phyloP scores from a whole-genome alignment of 2,797 vertebrate genomes.

The Todus mexicanus region DNA sequence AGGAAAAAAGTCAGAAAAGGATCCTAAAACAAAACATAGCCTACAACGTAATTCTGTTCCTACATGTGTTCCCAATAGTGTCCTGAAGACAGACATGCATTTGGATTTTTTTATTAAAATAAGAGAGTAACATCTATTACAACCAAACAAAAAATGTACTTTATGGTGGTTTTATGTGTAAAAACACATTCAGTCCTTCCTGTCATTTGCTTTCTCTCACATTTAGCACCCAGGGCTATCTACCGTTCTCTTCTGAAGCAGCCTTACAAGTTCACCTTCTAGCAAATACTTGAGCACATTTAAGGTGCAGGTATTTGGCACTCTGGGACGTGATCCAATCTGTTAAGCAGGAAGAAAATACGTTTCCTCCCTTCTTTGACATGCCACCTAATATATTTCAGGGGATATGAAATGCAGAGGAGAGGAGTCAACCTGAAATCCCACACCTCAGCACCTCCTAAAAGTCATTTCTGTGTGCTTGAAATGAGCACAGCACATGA shows the following conservation, averaged over 20 bases:
- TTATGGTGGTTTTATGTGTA: neutral
- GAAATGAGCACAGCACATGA: neutral
- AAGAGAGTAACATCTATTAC: neutral
- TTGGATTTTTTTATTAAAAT: neutral
- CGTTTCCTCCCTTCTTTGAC: neutral
- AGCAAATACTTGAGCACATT: neutral
- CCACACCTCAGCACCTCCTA: neutral
- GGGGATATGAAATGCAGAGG: neutral
- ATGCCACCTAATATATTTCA: neutral
- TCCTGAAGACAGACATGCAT: neutral
- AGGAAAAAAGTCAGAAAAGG: neutral
- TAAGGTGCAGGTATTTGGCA: neutral
- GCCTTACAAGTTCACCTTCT: neutral
- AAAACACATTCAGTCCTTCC: neutral
- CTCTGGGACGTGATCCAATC: neutral
- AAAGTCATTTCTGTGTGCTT: neutral
- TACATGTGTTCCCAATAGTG: neutral
- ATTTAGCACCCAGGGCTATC: neutral
- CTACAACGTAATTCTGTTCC: neutral
- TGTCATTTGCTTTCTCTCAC: neutral
- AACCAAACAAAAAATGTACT: neutral
- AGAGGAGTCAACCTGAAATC: neutral
- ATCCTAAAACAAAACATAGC: neutral
- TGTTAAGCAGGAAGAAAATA: neutral
- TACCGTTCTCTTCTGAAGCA: neutral